Evolutionary conservation across 1,140 invertebrate species (phyloP).

Genomic region (Drosophila tsacasi): DNA sequence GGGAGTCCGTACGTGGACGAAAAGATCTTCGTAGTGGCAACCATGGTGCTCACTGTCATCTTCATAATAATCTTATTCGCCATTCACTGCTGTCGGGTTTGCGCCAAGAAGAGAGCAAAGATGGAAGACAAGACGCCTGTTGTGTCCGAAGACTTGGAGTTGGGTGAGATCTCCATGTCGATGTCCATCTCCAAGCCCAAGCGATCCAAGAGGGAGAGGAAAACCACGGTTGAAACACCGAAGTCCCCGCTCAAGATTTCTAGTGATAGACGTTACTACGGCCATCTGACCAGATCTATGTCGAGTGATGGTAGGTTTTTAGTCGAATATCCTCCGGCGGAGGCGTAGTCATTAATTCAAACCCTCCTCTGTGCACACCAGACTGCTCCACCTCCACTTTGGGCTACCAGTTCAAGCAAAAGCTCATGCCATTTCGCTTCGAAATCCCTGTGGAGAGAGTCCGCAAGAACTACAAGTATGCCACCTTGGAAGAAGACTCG

Average conservation of each 20-base stretch:
- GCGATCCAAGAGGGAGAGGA: background rate
- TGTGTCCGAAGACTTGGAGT: background rate
- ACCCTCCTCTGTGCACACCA: background rate
- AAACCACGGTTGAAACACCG: background rate
- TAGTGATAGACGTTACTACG: background rate
- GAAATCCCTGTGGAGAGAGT: background rate
- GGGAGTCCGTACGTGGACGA: background rate
- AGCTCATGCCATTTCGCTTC: constrained; percentile 43
- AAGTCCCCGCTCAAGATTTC: background rate
- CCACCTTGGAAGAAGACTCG: too few relatives aligned
- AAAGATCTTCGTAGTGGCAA: constrained; percentile 6
- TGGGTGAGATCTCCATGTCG: too few relatives aligned
- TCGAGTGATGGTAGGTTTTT: constrained; percentile 7
- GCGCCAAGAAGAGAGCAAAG: background rate
- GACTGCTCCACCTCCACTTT: constrained; percentile 59
- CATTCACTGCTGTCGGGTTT: constrained; percentile 39
- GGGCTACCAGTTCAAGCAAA: constrained; percentile 52
- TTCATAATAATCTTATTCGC: constrained; percentile 32
- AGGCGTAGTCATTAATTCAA: background rate
- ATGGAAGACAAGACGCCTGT: background rate
- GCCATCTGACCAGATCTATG: background rate
- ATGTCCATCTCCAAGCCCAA: constrained; percentile 1
- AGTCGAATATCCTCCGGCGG: too few relatives aligned
- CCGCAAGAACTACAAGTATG: background rate
- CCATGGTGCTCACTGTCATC: constrained; percentile 17